These are phyloP conservation scores for Meriones psammophilus DNA, from an alignment of 2,797 vertebrate species.

Conservation along the genomic window DNA sequence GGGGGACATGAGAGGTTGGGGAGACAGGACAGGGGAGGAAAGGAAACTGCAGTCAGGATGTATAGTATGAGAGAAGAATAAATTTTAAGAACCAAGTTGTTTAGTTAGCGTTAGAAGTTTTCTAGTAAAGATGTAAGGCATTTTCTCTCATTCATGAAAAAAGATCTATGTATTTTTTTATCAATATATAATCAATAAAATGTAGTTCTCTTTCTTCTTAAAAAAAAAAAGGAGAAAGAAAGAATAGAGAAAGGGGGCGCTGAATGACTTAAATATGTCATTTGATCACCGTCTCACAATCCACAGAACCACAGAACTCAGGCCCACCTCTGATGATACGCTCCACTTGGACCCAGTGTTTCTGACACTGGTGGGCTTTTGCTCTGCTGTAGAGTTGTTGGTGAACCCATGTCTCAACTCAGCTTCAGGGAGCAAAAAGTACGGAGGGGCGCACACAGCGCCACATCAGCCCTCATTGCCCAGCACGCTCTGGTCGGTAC, in stretches of 20 bases:
- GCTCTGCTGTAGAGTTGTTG: not conserved
- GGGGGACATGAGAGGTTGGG: not conserved
- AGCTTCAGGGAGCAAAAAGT: not conserved
- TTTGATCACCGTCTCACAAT: not conserved
- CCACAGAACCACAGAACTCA: not conserved
- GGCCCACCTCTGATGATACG: not conserved
- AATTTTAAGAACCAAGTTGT: not conserved
- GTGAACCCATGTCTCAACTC: not conserved
- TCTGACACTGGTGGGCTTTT: not conserved
- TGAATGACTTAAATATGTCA: not conserved
- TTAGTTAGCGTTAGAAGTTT: not conserved
- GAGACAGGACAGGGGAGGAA: not conserved
- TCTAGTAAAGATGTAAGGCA: not conserved
- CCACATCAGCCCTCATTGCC: not conserved
- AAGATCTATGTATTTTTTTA: not conserved
- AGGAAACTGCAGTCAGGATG: not conserved
- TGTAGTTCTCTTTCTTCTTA: not conserved
- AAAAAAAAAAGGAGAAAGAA: not conserved
- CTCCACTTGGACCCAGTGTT: not conserved
- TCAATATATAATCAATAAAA: not conserved
- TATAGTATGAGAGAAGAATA: not conserved
- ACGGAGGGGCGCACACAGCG: fast-evolving
- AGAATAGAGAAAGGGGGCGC: not conserved
- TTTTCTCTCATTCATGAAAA: not conserved
- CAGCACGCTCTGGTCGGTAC: fast-evolving